Evolutionary conservation across 2,888 invertebrate species (phyloP), one percentile per base, ranked within the genome.

Genomic region (Latrodectus hesperus): DNA sequence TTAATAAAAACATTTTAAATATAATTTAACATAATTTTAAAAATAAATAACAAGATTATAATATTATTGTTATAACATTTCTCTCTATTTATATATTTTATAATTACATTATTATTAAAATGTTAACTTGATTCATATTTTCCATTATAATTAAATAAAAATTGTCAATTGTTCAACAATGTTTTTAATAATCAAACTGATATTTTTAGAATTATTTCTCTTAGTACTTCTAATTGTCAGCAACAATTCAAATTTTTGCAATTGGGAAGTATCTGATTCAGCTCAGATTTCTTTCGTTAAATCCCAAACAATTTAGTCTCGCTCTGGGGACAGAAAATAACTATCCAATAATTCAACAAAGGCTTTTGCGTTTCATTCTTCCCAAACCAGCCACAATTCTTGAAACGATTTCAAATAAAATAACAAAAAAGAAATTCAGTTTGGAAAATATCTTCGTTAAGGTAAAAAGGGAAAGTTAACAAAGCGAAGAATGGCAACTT

Each of bases 391-490:
- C 53, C 53, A 53, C 68, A 70, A 70, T 70, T 52, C 75, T 75
- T 75, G 70, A 82, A 82, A 82, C 75, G 75, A 82, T 75, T 75
- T 75, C 74, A 70, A 82, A 82, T 11, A 60, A 12, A 16, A n/a
- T 9, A 64, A 65, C 38, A 65, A 65, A 76, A n/a, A 53, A 38
- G 68, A 38, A 68, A 72, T 26, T 52, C 65, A 52, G 68, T 73
- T 70, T 51, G 10, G 75, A 52, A 75, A 82, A 75, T 82, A 82
- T 75, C 82, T 82, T 82, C 82, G 82, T 82, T 82, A 82, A 68
- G 55, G 67, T 17, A 49, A 81, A 65, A 74, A 73, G 67, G 65
- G 72, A 73, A 81, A 51, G 73, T 81, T 75, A 75, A 82, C 74
- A 82, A 82, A 82, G 75, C 75, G 22, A 14, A 16, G 73, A 72